Evolutionary conservation across 2,113 vertebrate species (phyloP).

Genomic region (Nothocercus julius): DNA sequence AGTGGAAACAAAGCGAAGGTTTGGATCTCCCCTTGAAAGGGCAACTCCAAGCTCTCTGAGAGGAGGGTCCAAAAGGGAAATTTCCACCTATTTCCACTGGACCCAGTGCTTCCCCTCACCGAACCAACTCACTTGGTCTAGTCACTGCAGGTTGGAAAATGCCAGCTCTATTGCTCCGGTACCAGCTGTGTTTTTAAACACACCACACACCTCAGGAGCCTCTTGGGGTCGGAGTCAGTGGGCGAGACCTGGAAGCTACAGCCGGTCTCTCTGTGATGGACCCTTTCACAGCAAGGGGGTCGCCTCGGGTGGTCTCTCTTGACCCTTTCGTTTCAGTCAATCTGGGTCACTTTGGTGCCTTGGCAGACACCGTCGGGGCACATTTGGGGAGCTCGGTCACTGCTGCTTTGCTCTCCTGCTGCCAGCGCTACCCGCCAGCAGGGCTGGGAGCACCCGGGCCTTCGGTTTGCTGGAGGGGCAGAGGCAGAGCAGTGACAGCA

Average conservation of each 20-base stretch:
- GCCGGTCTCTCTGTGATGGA: fast-evolving
- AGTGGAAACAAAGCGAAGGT: fast-evolving
- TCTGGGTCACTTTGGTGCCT: fast-evolving
- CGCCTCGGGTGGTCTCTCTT: fast-evolving
- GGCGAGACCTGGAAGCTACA: fast-evolving
- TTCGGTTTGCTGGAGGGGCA: background rate
- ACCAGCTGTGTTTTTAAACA: fast-evolving
- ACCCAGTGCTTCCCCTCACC: fast-evolving
- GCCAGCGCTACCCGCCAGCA: background rate
- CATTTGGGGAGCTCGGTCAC: background rate
- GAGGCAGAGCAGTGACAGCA: background rate
- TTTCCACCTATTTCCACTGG: fast-evolving
- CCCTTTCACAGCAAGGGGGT: fast-evolving
- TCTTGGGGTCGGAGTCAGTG: fast-evolving
- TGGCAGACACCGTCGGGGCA: background rate
- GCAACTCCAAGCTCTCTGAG: background rate
- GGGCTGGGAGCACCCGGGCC: background rate
- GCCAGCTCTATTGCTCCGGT: fast-evolving
- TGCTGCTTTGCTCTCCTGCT: background rate
- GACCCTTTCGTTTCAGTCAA: fast-evolving
- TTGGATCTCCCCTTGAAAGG: background rate
- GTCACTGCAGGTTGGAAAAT: fast-evolving
- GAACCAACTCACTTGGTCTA: fast-evolving
- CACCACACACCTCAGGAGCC: fast-evolving
- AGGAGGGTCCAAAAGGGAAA: background rate